Evolutionary conservation across 2,888 invertebrate species (phyloP), one percentile per base, ranked within the genome.

Genomic region (Mamestra brassicae): DNA sequence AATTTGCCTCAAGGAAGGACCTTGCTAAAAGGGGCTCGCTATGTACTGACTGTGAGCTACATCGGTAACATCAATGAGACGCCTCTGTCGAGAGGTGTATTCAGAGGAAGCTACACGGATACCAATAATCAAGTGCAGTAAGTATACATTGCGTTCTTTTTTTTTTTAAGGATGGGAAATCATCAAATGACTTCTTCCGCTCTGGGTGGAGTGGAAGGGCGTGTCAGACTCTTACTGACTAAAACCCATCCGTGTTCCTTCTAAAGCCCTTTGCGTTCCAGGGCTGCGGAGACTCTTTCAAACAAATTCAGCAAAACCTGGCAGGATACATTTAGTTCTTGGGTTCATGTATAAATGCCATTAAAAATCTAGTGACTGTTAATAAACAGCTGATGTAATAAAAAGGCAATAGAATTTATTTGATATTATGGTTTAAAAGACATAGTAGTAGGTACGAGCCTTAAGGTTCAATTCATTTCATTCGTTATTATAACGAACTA

Each of bases 41-140:
- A 95, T 66, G 75, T 76, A 3, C 70, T 96, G 6, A 90, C 82
- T 6, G 89, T 96, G 3, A 66, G 54, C 0, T 96, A 96, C 67
- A 76, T 95, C 4, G 96, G 96, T 5, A 95, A 95, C 71, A 96
- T 96, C 10, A 96, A 96, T 80, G 96, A 95, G 78, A 95, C 95
- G 15, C 96, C 96, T 13, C 82, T 96, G 0, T 94, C 94, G 0
- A 89, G 96, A 90, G 96, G 96, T 6, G 92, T 96, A 3, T 96
- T 96, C 58, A 92, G 96, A 89, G 96, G 96, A 42, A 94, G 91
- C 69, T 95, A 96, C 57, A 90, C 55, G 42, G 95, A 91, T 26
- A 83, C 80, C 15, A 87, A 90, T 80, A 94, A 94, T 8, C 89
- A 76, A 70, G 54, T 86, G 38, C 94, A 93, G 96, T 96, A 80